Conservation (phyloP, 2,113 vertebrate species). For the Mastomys natalensis region DNA sequence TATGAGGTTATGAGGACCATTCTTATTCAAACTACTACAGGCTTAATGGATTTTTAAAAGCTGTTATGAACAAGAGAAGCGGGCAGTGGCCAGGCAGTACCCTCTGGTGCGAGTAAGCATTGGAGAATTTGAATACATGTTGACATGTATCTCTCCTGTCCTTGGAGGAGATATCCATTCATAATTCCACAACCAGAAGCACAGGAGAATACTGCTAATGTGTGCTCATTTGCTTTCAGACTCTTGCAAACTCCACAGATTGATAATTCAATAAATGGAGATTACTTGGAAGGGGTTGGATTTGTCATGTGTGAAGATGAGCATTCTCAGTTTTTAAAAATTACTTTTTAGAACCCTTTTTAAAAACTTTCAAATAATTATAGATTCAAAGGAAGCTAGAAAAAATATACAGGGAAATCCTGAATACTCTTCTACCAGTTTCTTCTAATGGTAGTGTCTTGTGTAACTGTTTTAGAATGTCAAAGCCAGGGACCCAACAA, state of each 20-base stretch:
- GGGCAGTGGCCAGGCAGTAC: neutral
- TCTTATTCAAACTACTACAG: neutral
- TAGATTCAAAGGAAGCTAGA: neutral
- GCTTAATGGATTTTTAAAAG: neutral
- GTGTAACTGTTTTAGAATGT: neutral
- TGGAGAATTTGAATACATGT: neutral
- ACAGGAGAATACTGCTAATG: neutral
- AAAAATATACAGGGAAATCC: neutral
- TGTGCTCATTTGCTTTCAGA: neutral
- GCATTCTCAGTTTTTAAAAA: neutral
- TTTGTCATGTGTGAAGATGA: neutral
- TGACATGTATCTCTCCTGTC: neutral
- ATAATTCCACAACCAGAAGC: neutral
- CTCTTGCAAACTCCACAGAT: neutral
- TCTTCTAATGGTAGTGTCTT: neutral
- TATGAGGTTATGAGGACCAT: neutral
- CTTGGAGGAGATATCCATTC: neutral
- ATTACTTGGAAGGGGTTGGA: neutral
- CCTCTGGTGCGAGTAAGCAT: neutral
- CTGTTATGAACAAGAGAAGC: neutral
- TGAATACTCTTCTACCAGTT: neutral
- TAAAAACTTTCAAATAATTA: neutral
- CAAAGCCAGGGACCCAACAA: neutral
- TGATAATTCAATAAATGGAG: slow-evolving; percentile 26
- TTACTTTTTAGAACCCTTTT: neutral